A percentile compares a stretch with the other conserved stretches of the same genome.
phyloP scores from a whole-genome alignment of 2,888 invertebrate species.

The Hirudinaria manillensis region DNA sequence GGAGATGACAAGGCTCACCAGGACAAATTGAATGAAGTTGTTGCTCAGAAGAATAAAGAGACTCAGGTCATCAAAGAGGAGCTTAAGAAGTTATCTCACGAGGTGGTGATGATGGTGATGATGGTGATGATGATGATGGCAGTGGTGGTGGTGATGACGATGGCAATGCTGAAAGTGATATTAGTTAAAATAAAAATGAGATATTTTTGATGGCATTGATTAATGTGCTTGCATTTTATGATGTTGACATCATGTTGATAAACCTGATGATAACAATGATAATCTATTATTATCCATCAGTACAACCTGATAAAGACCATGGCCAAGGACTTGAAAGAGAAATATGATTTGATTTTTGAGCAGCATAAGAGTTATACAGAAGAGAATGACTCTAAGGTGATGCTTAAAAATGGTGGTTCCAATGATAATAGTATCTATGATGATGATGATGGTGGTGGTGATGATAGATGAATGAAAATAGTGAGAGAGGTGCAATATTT shows the following conservation, averaged over 20 bases:
- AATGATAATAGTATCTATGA: constrained; percentile 2
- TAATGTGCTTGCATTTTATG: not conserved
- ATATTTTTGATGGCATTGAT: not conserved
- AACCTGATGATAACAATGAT: not conserved
- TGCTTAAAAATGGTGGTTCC: not conserved
- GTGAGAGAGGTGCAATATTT: not conserved
- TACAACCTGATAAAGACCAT: not conserved
- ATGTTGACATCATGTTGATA: not conserved
- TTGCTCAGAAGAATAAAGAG: constrained; percentile 3
- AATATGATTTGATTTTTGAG: not conserved
- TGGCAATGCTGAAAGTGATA: too few relatives aligned
- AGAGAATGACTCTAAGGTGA: not conserved
- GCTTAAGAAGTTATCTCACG: not conserved
- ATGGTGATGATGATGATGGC: too few relatives aligned
- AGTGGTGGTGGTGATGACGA: too few relatives aligned
- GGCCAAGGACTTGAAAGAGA: constrained; percentile 15
- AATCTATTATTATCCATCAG: not conserved
- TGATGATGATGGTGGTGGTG: not conserved
- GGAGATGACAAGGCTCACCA: not conserved
- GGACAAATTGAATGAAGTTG: not conserved
- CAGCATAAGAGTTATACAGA: not conserved
- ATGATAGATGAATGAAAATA: not conserved
- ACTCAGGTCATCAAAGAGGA: constrained; percentile 1
- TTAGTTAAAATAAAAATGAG: not conserved
- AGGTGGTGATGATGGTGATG: not conserved